Evolutionary conservation across 2,797 vertebrate genomes (phyloP), one percentile per base, ranked within the genome.

Genomic region (Pampus argenteus): DNA sequence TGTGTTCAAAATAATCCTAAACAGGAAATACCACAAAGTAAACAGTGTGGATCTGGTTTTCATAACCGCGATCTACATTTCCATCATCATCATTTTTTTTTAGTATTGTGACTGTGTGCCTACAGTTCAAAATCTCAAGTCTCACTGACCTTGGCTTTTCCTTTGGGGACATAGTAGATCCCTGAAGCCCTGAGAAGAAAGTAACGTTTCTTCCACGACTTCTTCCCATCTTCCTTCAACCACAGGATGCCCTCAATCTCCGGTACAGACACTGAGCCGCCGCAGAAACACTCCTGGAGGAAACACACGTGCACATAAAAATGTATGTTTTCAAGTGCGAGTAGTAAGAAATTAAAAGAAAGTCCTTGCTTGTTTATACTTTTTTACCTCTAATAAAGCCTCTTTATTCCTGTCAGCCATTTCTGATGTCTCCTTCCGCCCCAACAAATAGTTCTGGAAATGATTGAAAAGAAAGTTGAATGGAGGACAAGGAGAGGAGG

Each of bases 181-280:
- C 98, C 98, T 20, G 98, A 99, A 60, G 98, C 98, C 84, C 98
- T 88, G 72, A 99, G 95, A 56, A 99, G 96, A 91, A 99, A 99
- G 86, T 99, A 99, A 48, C 98, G 96, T 71, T 99, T 99, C 92
- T 99, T 99, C 98, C 98, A 99, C 5, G 98, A 99, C 90, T 99
- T 99, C 84, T 98, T 99, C 64, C 98, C 98, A 36, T 99, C 98
- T 58, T 99, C 98, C 88, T 99, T 99, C 76, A 99, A 93, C 97
- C 97, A 99, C 78, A 99, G 90, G 63, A 98, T 88, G 10, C 98
- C 98, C 79, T 99, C 98, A 60, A 99, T 98, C 93, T 99, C 98
- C 59, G 98, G 98, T 51, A 99, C 97, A 0, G 97, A 98, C 78
- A 99, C 96, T 9, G 97, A 96, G 84, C 96, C 97, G 58, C 98